Evolutionary conservation across 2,797 vertebrate genomes (phyloP), one percentile per base, ranked within the genome.

Genomic region (Eupleurogrammus muticus): DNA sequence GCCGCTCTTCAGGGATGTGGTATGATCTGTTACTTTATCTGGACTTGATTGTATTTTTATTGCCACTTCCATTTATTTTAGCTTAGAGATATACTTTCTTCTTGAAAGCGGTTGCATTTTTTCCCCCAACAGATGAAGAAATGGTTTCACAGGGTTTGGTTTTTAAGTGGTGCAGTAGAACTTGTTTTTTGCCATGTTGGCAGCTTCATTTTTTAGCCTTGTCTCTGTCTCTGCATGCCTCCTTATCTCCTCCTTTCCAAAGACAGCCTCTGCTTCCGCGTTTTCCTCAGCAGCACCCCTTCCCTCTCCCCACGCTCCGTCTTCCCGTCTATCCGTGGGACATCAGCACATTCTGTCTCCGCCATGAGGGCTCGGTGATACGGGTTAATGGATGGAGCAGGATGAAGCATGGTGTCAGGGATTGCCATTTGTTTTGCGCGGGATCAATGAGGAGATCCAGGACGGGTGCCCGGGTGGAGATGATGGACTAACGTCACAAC

Each of bases 351-450:
- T 55, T 90, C 75, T 78, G 75, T 90, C 87, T 82, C 80, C 81
- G 20, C 82, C 58, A 85, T 50, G 75, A 78, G 77, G 77, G 80
- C 75, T 82, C 51, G 73, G 81, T 77, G 86, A 89, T 87, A 79
- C 74, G 79, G 87, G 88, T 88, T 90, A 88, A 90, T 90, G 83
- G 84, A 90, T 87, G 47, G 71, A 82, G 76, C 86, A 83, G 85
- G 89, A 90, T 90, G 88, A 90, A 85, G 88, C 83, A 79, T 84
- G 66, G 70, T 82, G 85, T 81, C 73, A 32, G 76, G 79, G 80
- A 50, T 32, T 50, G 62, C 77, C 89, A 90, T 92, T 90, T 88
- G 87, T 90, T 91, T 84, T 80, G 81, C 73, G 69, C 28, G 72
- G 71, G 86, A 92, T 92, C 89, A 87, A 86, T 88, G 87, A 79